Evolutionary conservation across 2,113 vertebrate species (phyloP), one percentile per base, ranked within the genome.

Genomic region (Stigmatopora argus): DNA sequence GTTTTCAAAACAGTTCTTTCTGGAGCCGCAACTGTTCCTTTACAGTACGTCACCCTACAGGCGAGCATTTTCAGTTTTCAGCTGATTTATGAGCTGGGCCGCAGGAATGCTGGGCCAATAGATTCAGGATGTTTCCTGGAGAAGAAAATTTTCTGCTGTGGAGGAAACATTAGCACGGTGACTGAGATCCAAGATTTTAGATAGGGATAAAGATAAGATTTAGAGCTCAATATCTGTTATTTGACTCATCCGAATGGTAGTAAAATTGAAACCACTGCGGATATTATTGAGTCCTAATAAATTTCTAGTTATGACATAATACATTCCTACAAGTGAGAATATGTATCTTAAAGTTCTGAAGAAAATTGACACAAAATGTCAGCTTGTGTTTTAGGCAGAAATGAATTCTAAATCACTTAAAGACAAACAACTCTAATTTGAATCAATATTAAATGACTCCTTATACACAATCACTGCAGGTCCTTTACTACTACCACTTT

Each of bases 91-190:
- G 86, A 85, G 67, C 66, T 65, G 52, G 58, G 57, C 83, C 77
- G 63, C 80, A 87, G 76, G 83, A 89, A 89, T 88, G 83, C 81
- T 85, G 85, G 55, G 45, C 58, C 81, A 83, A 91, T 89, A 62
- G 83, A 74, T 91, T 88, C 88, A 89, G 82, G 80, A 79, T 88
- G 90, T 88, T 72, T 82, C 73, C 45, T 38, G 69, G 78, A 79
- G 69, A 48, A 77, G 68, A 75, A 77, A 77, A 72, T 77, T 73
- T 72, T 78, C 64, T 74, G 78, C 85, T 86, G 80, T 81, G 51
- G 79, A 18, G 63, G 82, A 82, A 83, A 77, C 69, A 87, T 86
- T 74, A 87, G 72, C 73, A 68, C 72, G 67, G 62, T 81, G n/a
- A 70, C 71, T 72, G 63, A 10, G 23, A 38, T 56, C 69, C 21